Evolutionary conservation across 1,140 invertebrate species (phyloP), one percentile per base, ranked within the genome.

Genomic region (Drosophila sp.): DNA sequence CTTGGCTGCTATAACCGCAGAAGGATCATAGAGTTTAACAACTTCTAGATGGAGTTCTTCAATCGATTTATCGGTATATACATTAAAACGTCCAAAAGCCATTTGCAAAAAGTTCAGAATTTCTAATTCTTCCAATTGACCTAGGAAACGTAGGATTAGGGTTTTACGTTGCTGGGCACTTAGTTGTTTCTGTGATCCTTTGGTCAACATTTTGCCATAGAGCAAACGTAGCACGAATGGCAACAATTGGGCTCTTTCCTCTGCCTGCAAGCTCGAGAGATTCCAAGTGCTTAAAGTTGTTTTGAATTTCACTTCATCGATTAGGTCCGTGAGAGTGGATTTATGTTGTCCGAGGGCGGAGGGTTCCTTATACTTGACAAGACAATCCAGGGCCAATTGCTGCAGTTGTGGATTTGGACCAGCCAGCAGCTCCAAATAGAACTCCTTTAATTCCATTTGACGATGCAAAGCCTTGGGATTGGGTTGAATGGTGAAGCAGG

Each of bases 271-370:
- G 68, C 93, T 93, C 74, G 96, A 95, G 4, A 98, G 94, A 83
- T 95, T 95, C 82, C 98, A 98, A 6, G 94, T 93, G 0, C 95
- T 94, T 0, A 99, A 86, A 92, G 98, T 97, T 69, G 95, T 95
- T 92, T 97, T 97, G 66, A 98, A 96, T 73, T 96, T 96, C 72
- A 96, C 96, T 55, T 98, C 97, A 90, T 98, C 96, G 0, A 98
- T 94, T 17, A 98, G 93, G 70, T 94, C 95, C 68, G 95, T 94
- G 6, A 98, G 90, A 85, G 96, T 94, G 23, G 95, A 94, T 90
- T 94, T 96, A 81, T 98, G 98, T 2, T 96, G 95, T 0, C 93
- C 90, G 5, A 98, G 73, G 78, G 94, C 95, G 70, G 90, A 82
- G 79, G 97, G 96, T 55, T 95, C 94, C 89, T 96, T 97, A 90